Percentiles rank a stretch among this genome's conserved stretches.
Conservation (phyloP, 2,797 vertebrate genomes). For the Notamacropus eugenii region DNA sequence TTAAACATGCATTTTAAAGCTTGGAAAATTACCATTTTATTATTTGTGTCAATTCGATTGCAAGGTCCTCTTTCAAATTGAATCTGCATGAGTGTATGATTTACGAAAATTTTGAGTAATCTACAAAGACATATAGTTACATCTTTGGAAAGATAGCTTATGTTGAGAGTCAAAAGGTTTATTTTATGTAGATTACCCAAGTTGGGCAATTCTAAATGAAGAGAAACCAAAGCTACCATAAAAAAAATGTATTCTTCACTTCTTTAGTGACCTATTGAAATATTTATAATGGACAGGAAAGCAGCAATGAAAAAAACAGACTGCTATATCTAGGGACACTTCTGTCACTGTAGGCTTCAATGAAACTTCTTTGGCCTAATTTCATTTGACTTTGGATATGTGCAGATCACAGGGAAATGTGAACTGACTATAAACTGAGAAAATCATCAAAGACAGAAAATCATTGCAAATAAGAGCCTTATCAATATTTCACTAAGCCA, state of each 20-base stretch:
- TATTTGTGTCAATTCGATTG: constrained; percentile 7
- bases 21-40: neutral
- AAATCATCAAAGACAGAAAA: constrained; percentile 87
- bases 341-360: constrained; percentile 88
- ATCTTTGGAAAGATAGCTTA: neutral
- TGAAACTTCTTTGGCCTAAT: constrained; percentile 93
- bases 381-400: constrained; percentile 95
- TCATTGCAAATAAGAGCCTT: constrained; percentile 88
- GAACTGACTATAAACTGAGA: constrained; percentile 86
- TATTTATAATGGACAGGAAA: constrained; percentile 92
- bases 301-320: constrained; percentile 86
- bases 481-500: constrained; percentile 92
- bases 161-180: constrained; percentile 12
- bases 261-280: constrained; percentile 91
- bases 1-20: neutral
- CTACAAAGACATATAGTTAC: neutral
- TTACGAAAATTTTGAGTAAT: neutral
- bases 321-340: constrained; percentile 90
- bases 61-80: neutral
- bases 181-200: constrained; percentile 51
- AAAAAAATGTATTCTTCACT: constrained; percentile 80
- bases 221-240: constrained; percentile 15
- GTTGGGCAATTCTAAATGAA: constrained; percentile 1
- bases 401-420: constrained; percentile 89
- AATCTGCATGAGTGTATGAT: neutral